Evolutionary conservation across 2,888 invertebrate genomes (phyloP), one percentile per base, ranked within the genome.

Genomic region (Odontocerum albicorne): DNA sequence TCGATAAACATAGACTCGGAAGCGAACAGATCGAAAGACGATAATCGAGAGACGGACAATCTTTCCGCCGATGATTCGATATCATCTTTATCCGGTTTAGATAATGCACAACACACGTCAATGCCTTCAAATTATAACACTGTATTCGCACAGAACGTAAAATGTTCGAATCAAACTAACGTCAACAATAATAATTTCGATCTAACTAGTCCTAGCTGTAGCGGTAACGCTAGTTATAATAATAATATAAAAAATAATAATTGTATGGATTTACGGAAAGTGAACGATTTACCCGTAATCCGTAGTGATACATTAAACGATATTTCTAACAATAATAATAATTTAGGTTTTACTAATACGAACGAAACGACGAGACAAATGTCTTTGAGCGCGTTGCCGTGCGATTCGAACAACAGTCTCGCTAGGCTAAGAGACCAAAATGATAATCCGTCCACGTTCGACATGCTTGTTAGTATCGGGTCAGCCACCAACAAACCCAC

Each of bases 381-480:
- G 17, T 40, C 40, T 4, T 21, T 40, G 40, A 40, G 21, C n/a
- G 21, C 40, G 2, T 40, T 40, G 21, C 4, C 35, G 1, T 8
- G 17, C 15, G 36, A 46, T 4, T 20, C 36, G 3, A 36, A 22
- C 13, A 22, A 36, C 21, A 33, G 21, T 8, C 12, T 21, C 4
- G 13, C 15, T 22, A 16, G 4, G 3, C 6, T 15, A 6, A 38
- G 15, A 20, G 52, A 52, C 32, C 45, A 45, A 36, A 52, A 52
- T 19, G 46, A 39, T 17, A 45, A 46, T 45, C 54, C 50, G 57
- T 51, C 55, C 54, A 27, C 15, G 43, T 45, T 35, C 21, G 19
- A 16, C n/a, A 33, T 16, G 16, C 22, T 12, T 17, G 42, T 15
- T 15, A 45, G 32, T 13, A 42, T 17, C 16, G 21, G 12, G 31